phyloP scores from a whole-genome alignment of 2,888 invertebrate genomes.

The Phyto melanocephala region DNA sequence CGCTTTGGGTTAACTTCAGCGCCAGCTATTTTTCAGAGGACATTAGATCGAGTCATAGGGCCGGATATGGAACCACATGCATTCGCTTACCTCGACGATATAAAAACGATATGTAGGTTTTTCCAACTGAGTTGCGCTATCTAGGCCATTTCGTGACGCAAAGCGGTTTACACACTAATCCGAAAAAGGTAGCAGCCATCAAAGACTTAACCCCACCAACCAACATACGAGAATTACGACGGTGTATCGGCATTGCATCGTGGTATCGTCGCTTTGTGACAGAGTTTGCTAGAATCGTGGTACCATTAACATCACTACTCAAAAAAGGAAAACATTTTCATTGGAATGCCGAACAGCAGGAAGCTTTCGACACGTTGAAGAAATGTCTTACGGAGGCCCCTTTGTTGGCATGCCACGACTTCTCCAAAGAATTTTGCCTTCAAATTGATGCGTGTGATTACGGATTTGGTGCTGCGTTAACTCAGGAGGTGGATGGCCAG shows the following conservation, averaged over 20 bases:
- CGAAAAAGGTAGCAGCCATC: too few relatives aligned
- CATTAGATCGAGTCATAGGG: background rate
- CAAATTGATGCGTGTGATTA: conserved; percentile 40
- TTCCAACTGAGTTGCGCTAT: background rate
- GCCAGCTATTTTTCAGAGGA: background rate
- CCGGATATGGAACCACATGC: background rate
- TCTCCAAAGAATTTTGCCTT: conserved; percentile 18
- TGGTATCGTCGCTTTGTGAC: background rate
- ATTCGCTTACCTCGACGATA: background rate
- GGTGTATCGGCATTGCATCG: background rate
- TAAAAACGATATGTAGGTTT: background rate
- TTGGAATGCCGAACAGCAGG: background rate
- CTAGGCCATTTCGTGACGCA: background rate
- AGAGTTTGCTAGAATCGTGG: background rate
- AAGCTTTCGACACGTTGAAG: conserved; percentile 31
- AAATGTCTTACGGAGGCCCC: conserved; percentile 26
- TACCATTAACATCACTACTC: background rate
- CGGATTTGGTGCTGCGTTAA: conserved; percentile 35
- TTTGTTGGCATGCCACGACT: conserved; percentile 6
- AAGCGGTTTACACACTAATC: background rate
- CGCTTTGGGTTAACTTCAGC: conserved; percentile 26
- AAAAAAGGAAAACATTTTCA: background rate
- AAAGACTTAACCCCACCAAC: background rate
- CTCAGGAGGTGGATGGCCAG: background rate
- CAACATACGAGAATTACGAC: background rate